Conservation (phyloP, 2,888 invertebrate genomes). For the Tethea ocularis region DNA sequence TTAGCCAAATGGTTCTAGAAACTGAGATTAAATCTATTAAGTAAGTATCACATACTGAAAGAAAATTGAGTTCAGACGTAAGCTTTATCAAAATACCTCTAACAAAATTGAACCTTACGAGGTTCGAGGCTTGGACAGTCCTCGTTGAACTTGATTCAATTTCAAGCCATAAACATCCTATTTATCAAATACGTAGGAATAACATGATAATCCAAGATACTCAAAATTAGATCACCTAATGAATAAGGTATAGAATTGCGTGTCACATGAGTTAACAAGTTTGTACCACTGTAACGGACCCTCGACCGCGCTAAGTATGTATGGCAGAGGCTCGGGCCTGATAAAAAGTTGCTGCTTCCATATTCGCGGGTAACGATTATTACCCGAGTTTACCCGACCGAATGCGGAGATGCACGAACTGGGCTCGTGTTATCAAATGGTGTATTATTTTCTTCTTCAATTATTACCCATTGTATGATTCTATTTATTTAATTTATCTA, state of each 20-base stretch:
- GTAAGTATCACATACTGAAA: too few relatives aligned
- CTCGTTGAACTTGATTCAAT: too few relatives aligned
- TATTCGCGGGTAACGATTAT: slow-evolving; percentile 68
- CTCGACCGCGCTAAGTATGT: slow-evolving; percentile 61
- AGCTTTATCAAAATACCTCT: too few relatives aligned
- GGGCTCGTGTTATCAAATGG: slow-evolving; percentile 15
- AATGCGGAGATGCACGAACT: slow-evolving; percentile 25
- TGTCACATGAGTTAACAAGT: slow-evolving; percentile 22
- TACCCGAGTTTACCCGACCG: slow-evolving; percentile 38
- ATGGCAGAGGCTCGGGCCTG: slow-evolving; percentile 49
- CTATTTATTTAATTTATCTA: background rate
- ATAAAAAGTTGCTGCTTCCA: slow-evolving; percentile 64
- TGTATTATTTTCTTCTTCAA: slow-evolving; percentile 19
- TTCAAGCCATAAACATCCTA: background rate
- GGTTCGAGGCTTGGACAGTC: too few relatives aligned
- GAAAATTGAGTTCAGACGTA: too few relatives aligned
- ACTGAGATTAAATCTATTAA: too few relatives aligned
- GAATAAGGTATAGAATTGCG: slow-evolving; percentile 16
- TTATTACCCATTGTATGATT: slow-evolving; percentile 21
- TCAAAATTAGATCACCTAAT: background rate
- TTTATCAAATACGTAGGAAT: background rate
- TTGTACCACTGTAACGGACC: slow-evolving; percentile 54
- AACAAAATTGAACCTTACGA: background rate
- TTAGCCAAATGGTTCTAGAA: too few relatives aligned
- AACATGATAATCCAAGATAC: background rate